Conservation (phyloP, 2,797 vertebrate species). For the Dryobates pubescens region DNA sequence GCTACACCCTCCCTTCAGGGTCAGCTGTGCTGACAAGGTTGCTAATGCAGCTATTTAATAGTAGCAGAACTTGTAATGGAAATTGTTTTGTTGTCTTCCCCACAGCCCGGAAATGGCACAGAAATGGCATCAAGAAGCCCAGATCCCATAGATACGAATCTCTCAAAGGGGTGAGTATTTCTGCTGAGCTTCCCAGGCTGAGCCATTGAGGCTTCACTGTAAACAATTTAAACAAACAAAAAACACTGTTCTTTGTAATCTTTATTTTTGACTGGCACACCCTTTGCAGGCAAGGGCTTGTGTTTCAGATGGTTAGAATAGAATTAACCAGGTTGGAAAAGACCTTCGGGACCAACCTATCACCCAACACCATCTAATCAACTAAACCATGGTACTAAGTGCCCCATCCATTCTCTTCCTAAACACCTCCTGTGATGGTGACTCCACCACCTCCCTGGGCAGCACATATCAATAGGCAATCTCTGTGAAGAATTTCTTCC, state of each 20-base stretch:
- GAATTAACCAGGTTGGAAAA: too few species aligned
- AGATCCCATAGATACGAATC: constrained; percentile 90
- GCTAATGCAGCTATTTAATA: background rate
- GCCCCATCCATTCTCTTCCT: too few species aligned
- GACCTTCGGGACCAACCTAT: too few species aligned
- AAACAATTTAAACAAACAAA: background rate
- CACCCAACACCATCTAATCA: too few species aligned
- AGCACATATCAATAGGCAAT: too few species aligned
- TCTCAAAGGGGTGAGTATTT: constrained; percentile 90
- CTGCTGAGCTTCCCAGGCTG: rapidly evolving
- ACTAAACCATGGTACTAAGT: too few species aligned
- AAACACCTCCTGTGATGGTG: too few species aligned
- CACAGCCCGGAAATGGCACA: constrained; percentile 94
- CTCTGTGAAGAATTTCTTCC: too few species aligned
- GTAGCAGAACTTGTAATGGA: background rate
- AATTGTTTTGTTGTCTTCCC: background rate
- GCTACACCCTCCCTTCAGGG: too few species aligned
- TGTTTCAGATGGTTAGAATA: background rate
- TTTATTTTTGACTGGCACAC: background rate
- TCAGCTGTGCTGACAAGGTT: background rate
- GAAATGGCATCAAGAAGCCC: constrained; percentile 98
- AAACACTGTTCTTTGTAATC: background rate
- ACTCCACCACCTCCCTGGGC: too few species aligned
- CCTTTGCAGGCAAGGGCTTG: background rate
- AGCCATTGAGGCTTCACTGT: background rate